Conservation (phyloP, 2,113 vertebrate genomes). For the Takifugu bimaculatus region DNA sequence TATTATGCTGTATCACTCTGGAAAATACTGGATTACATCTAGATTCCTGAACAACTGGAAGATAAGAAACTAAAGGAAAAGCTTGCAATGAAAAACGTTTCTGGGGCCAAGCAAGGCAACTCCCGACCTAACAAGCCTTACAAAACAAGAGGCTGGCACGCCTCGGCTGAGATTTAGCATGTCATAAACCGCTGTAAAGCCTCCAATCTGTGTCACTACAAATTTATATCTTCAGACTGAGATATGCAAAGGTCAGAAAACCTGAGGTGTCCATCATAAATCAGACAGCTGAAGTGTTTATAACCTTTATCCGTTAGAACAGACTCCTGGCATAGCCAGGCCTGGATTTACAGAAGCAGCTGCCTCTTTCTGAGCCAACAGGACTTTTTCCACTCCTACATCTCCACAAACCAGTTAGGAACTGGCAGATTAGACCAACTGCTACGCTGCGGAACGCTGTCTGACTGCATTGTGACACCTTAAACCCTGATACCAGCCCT, state of each 20-base stretch:
- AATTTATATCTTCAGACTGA: constrained; percentile 81
- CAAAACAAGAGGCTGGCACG: constrained; percentile 71
- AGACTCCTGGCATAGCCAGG: constrained; percentile 74
- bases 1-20: no score
- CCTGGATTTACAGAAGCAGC: constrained; percentile 68
- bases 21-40: no score
- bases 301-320: constrained; percentile 77
- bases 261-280: constrained; percentile 80
- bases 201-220: constrained; percentile 81
- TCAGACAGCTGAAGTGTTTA: constrained; percentile 78
- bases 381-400: constrained; percentile 24
- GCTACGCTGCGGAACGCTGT: constrained; percentile 30
- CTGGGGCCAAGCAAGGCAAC: constrained; percentile 45
- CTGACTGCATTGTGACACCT: constrained; percentile 19
- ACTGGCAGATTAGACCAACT: constrained; percentile 50
- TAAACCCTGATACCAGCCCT: not conserved
- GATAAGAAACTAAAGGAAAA: constrained; percentile 1
- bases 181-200: constrained; percentile 81
- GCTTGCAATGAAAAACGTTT: constrained; percentile 18
- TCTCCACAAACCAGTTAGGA: constrained; percentile 41
- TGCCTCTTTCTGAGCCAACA: constrained; percentile 53
- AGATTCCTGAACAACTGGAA: not conserved
- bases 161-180: constrained; percentile 75
- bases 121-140: constrained; percentile 59
- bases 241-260: constrained; percentile 83